These are phyloP conservation scores for Sinocyclocheilus grahami DNA, from an alignment of 2,113 vertebrate species.

Conservation along the genomic window DNA sequence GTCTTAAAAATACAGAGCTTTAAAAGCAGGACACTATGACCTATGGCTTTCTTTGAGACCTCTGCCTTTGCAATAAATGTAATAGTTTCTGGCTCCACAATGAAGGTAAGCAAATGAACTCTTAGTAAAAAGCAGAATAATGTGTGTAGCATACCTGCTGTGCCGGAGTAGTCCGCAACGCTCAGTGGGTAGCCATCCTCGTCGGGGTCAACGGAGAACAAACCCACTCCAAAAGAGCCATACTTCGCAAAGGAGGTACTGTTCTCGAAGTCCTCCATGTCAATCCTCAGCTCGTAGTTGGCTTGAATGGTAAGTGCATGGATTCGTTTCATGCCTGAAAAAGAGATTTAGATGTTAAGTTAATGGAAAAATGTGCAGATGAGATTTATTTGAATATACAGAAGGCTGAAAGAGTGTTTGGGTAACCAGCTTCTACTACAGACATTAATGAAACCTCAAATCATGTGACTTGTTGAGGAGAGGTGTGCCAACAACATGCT, in stretches of 20 bases:
- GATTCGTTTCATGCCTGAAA: conserved; percentile 87
- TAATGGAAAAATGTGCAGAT: not conserved
- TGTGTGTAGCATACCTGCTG: conserved; percentile 79
- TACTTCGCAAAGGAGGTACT: conserved; percentile 91
- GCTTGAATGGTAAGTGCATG: conserved; percentile 91
- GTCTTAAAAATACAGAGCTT: conserved; percentile 33
- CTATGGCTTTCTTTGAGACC: not conserved
- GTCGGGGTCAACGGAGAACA: conserved; percentile 93
- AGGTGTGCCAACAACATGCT: too few relatives aligned
- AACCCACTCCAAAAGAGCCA: conserved; percentile 87
- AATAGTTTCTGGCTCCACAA: conserved; percentile 8
- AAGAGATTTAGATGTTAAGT: conserved; percentile 6
- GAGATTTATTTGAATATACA: not conserved
- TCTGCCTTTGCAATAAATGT: conserved; percentile 29
- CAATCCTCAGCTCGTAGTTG: conserved; percentile 90
- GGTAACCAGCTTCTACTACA: not conserved
- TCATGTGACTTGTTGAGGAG: not conserved
- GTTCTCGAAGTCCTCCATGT: conserved; percentile 96
- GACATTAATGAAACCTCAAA: not conserved
- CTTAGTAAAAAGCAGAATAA: conserved; percentile 17
- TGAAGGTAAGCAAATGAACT: conserved; percentile 8
- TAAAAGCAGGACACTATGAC: conserved; percentile 28
- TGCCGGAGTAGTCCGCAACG: conserved; percentile 89
- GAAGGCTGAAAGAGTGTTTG: not conserved
- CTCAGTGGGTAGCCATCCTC: conserved; percentile 93